phyloP scores from a whole-genome alignment of 2,113 vertebrate genomes.

The Scartelaos histophorus region DNA sequence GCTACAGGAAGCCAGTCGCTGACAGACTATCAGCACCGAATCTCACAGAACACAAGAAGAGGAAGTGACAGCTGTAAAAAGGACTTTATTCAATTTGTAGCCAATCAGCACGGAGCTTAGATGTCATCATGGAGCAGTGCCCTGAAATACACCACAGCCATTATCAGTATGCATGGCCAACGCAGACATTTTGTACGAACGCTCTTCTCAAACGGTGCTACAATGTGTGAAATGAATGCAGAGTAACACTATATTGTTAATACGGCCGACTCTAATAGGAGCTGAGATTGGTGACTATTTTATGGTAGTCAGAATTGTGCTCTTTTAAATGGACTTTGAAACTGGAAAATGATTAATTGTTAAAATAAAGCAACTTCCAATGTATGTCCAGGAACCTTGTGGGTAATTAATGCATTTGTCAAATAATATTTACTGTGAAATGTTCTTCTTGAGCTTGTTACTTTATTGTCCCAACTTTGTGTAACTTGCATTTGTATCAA shows the following conservation, averaged over 20 bases:
- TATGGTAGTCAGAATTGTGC: no score
- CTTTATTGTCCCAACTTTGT: no score
- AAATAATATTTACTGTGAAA: not conserved
- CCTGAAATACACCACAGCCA: conserved; percentile 2
- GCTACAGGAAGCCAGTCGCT: not conserved
- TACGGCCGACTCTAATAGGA: not conserved
- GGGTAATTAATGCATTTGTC: not conserved
- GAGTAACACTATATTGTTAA: not conserved
- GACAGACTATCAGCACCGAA: conserved; percentile 3
- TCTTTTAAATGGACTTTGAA: not conserved
- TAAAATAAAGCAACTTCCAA: not conserved
- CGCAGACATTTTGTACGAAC: not conserved
- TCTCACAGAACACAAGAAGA: conserved; percentile 3
- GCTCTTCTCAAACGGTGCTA: not conserved
- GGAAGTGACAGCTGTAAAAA: not conserved
- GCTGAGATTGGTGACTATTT: not conserved
- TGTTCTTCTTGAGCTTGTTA: no score
- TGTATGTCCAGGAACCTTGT: not conserved
- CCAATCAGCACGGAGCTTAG: conserved; percentile 5
- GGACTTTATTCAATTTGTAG: conserved; percentile 6
- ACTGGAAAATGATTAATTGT: not conserved
- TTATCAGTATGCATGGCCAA: not conserved
- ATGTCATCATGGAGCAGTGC: conserved; percentile 3
- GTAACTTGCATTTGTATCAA: no score
- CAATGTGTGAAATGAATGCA: not conserved